Base-by-base conservation (phyloP, 2,888 invertebrate genomes). In the Drosophila paramelanica region DNA sequence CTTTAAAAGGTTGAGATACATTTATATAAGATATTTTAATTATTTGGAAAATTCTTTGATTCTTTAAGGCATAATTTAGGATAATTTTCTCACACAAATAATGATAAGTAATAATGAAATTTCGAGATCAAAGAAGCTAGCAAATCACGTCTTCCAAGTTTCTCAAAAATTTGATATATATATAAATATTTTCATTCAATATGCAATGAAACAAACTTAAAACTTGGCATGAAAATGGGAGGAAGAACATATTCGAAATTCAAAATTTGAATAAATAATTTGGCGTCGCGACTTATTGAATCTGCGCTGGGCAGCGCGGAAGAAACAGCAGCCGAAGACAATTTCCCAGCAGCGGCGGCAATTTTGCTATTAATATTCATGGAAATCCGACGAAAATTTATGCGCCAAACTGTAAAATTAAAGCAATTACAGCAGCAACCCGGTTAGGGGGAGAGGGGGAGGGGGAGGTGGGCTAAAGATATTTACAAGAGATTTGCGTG, bases 401-500 rank as follows among this genome's bases (percentile, higher is more conserved):
- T 79, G 77, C 77, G 66, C 52, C 47, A 74, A 77, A 75, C 74
- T 72, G 77, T 79, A 74, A 79, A 79, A 72, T 79, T 64, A 72
- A 71, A 73, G 79, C 76, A 79, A 79, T 79, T 79, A 79, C 73
- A 77, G 42, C 38, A 62, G 55, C 53, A 64, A 41, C 11, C 52
- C 38, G 43, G n/a, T 36, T 38, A 17, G 45, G 4, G 13, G 60
- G 8, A 8, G 2, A 6, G 6, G 10, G 14, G 5, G 8, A 8
- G 3, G 13, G 14, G 10, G 46, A 17, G 17, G 17, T 17, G 50
- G 56, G 41, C 53, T 38, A 14, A 67, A 68, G 59, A 67, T 77
- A 79, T 79, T 79, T 77, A 79, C 68, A 69, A 43, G 68, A 71
- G 74, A 77, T 66, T 77, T 69, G 77, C 79, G 74, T 74, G 79